Percentiles rank a stretch among this genome's conserved stretches.
phyloP scores from a whole-genome alignment of 2,888 invertebrate species.

The Cheilosia impressa region DNA sequence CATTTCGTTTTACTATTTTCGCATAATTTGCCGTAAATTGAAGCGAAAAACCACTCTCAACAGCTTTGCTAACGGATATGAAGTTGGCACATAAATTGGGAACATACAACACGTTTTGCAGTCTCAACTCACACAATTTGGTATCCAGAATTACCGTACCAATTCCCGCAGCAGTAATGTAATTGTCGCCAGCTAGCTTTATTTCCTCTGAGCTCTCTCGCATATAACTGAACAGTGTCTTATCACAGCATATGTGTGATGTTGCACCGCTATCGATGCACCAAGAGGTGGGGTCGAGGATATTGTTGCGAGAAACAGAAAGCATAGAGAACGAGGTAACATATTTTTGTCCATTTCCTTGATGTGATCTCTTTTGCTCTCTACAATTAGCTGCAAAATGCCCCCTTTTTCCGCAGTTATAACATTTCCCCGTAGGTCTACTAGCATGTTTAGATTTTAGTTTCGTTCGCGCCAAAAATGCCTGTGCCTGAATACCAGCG shows the following conservation, averaged over 20 bases:
- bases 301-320: constrained; percentile 20
- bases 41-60: constrained; percentile 46
- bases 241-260: constrained; percentile 8
- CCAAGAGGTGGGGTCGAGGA: constrained; percentile 39
- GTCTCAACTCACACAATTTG: constrained; percentile 16
- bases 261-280: constrained; percentile 65
- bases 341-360: background rate
- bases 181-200: constrained; percentile 51
- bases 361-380: constrained; percentile 13
- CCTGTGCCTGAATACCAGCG: background rate
- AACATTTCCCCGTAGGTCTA: constrained; percentile 28
- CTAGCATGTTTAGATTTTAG: constrained; percentile 10
- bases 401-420: constrained; percentile 35
- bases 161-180: constrained; percentile 45
- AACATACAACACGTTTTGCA: constrained; percentile 66
- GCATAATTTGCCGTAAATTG: constrained; percentile 37
- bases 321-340: constrained; percentile 16
- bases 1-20: background rate
- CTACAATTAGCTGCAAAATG: constrained; percentile 34
- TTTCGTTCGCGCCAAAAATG: constrained; percentile 8
- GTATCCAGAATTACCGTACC: constrained; percentile 1
- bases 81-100: constrained; percentile 67
- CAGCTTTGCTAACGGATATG: constrained; percentile 68
- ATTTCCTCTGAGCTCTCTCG: constrained; percentile 47
- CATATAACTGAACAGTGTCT: constrained; percentile 42